A percentile compares a stretch with the other conserved stretches of the same genome.
phyloP scores from a whole-genome alignment of 2,113 vertebrate genomes.

The Pachyramphus minor region DNA sequence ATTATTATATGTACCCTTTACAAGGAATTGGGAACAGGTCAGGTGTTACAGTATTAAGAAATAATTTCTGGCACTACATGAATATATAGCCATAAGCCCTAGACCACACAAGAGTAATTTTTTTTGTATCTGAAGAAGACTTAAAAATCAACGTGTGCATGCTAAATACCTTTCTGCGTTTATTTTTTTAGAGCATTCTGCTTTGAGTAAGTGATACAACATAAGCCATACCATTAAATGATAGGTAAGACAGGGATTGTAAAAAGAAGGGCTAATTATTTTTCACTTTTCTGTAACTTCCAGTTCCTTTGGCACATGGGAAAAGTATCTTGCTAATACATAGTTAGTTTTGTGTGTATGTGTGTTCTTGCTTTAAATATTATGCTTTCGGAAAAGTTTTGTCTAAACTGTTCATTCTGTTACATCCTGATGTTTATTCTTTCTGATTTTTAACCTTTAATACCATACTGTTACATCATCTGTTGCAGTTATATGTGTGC shows the following conservation, averaged over 20 bases:
- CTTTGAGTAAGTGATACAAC: background rate
- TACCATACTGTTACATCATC: background rate
- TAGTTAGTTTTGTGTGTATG: background rate
- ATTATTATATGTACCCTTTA: background rate
- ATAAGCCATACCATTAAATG: background rate
- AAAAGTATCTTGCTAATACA: background rate
- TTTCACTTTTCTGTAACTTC: background rate
- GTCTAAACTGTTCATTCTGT: background rate
- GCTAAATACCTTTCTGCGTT: background rate
- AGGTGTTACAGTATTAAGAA: background rate
- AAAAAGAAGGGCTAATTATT: background rate
- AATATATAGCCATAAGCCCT: background rate
- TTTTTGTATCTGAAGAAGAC: background rate
- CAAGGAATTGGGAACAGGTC: background rate
- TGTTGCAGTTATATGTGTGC: background rate
- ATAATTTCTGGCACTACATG: background rate
- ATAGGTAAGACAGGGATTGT: background rate
- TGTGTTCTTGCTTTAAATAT: background rate
- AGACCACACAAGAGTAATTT: background rate
- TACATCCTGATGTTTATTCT: background rate
- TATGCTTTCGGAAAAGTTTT: background rate
- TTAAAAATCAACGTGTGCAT: background rate
- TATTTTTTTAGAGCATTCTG: background rate
- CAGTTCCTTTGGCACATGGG: background rate
- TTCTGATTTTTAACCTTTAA: slow-evolving; percentile 4